A percentile compares a stretch with the other conserved stretches of the same genome.
phyloP scores from a whole-genome alignment of 2,113 vertebrate species.

The Mungos mungo region DNA sequence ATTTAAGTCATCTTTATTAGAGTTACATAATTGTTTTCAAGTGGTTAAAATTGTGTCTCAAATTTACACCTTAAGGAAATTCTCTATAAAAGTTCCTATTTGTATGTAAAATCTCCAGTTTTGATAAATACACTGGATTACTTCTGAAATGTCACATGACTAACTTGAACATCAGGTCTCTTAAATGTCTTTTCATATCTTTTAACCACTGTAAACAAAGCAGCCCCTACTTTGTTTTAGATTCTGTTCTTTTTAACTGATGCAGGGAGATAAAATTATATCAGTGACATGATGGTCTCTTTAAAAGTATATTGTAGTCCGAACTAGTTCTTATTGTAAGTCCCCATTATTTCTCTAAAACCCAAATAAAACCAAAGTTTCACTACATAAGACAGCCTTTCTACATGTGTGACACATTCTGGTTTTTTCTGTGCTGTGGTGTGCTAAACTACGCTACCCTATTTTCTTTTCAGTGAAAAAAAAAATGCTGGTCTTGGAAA shows the following conservation, averaged over 20 bases:
- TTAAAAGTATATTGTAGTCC: neutral
- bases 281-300: neutral
- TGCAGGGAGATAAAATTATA: neutral
- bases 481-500: neutral
- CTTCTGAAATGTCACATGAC: neutral
- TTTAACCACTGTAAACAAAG: neutral
- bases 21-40: slow-evolving; percentile 3
- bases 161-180: neutral
- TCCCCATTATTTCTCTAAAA: slow-evolving; percentile 13
- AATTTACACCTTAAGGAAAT: neutral
- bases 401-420: neutral
- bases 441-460: neutral
- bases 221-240: neutral
- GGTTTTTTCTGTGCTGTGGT: neutral
- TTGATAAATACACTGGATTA: neutral
- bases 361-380: neutral
- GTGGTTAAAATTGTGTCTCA: slow-evolving; percentile 2
- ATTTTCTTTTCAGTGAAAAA: neutral
- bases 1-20: slow-evolving; percentile 25
- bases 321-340: neutral
- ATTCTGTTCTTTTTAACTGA: neutral
- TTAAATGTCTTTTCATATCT: neutral
- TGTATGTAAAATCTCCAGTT: neutral
- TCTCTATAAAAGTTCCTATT: neutral
- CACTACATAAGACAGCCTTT: neutral